Evolutionary conservation across 2,888 invertebrate species (phyloP), one percentile per base, ranked within the genome.

Genomic region (Ectemnius continuus): DNA sequence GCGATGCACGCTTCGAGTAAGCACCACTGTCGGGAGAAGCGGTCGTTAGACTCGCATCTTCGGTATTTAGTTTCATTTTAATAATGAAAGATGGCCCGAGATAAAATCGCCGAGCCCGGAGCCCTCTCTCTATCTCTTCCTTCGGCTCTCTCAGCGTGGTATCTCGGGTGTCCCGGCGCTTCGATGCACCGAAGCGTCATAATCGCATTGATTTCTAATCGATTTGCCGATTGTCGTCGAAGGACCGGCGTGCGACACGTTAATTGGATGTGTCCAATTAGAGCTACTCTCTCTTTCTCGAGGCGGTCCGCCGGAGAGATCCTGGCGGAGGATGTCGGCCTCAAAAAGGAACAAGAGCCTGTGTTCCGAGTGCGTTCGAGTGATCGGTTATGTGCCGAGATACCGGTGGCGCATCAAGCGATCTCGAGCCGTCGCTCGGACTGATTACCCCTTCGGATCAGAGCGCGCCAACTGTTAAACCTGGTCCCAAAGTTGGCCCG

Each of bases 21-120:
- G 86, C 81, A 82, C 86, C 86, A 83, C 86, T 87, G 86, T 57
- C 71, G 57, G 66, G 65, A 62, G 58, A 70, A 62, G 75, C 68
- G 84, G 83, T 86, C 85, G 86, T 88, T 87, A 85, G 87, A 87
- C 83, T 84, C 81, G 81, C 79, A 81, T 84, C 83, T 86, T 82
- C 78, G 81, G 82, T 86, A 88, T 88, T 90, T 89, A 88, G 88
- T 88, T 88, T 88, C 86, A 83, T 88, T 88, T 88, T 87, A 88
- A 87, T 88, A 86, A 87, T 85, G 87, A 88, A 88, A 88, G 86
- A 89, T 88, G 82, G 83, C 70, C 76, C 80, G 71, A 80, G 87
- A 87, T 88, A 85, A 75, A 73, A 88, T 86, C 86, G 81, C 72
- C 76, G 73, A 47, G 66, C 69, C 47, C 45, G 48, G 57, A 36